Evolutionary conservation across 2,113 vertebrate species (phyloP).

Genomic region (Plotosus lineatus): DNA sequence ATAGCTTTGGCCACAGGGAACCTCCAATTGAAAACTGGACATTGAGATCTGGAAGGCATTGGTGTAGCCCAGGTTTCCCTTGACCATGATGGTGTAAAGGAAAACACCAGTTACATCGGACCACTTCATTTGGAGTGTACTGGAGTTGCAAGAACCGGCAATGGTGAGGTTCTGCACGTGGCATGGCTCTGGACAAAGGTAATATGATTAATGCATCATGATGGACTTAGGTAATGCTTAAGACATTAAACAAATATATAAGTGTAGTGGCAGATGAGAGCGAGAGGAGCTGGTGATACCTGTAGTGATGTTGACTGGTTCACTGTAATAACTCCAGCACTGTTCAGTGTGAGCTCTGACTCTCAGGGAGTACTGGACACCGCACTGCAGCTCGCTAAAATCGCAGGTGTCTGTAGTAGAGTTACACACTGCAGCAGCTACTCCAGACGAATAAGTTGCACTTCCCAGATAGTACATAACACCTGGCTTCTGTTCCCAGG

Average conservation of each 20-base stretch:
- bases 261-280: not conserved
- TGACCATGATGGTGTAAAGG: constrained; percentile 59
- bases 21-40: constrained; percentile 49
- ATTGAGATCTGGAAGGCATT: constrained; percentile 54
- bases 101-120: constrained; percentile 57
- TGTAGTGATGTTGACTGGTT: constrained; percentile 61
- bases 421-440: constrained; percentile 59
- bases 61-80: constrained; percentile 65
- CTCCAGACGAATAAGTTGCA: constrained; percentile 53
- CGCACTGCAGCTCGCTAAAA: constrained; percentile 66
- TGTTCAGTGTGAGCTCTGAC: constrained; percentile 58
- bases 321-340: constrained; percentile 65
- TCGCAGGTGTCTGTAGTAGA: constrained; percentile 62
- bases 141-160: constrained; percentile 63
- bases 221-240: not conserved
- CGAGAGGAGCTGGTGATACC: constrained; percentile 55
- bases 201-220: not conserved
- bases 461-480: constrained; percentile 64
- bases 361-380: constrained; percentile 63
- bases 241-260: not conserved
- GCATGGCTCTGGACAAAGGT: constrained; percentile 69
- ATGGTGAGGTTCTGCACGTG: constrained; percentile 58
- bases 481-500: constrained; percentile 63
- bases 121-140: constrained; percentile 67
- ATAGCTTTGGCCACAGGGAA: constrained; percentile 73